Percentiles rank a stretch among this genome's conserved stretches.
Evolutionary conservation across 2,888 invertebrate species (phyloP).

Genomic region (Linnaemya vulpina): DNA sequence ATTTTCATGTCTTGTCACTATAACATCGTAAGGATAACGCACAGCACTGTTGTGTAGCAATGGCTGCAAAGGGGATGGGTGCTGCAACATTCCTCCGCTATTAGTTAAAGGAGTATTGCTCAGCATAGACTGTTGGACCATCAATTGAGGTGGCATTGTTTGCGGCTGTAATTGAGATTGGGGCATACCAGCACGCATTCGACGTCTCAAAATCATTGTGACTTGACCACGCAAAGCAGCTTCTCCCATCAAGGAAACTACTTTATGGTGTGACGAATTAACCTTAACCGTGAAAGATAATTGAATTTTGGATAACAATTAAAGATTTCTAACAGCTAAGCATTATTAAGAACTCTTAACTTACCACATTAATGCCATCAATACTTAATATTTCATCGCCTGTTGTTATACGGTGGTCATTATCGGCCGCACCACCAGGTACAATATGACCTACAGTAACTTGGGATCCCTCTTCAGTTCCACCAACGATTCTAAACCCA

Average conservation of each 20-base stretch:
- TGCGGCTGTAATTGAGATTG: conserved; percentile 61
- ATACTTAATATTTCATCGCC: conserved; percentile 98
- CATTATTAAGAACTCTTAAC: conserved; percentile 70
- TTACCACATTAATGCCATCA: conserved; percentile 91
- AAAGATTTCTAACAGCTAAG: background rate
- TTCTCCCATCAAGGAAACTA: conserved; percentile 95
- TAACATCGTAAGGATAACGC: conserved; percentile 92
- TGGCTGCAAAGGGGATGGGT: conserved; percentile 69
- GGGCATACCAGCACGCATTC: conserved; percentile 75
- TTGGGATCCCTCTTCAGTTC: conserved; percentile 98
- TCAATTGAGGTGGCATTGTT: conserved; percentile 32
- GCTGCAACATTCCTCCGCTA: conserved; percentile 43
- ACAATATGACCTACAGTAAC: conserved; percentile 99
- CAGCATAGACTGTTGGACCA: conserved; percentile 35
- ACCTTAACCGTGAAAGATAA: conserved; percentile 77
- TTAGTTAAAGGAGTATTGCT: conserved; percentile 31
- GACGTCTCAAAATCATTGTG: conserved; percentile 88
- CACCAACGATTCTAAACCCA: conserved; percentile 98
- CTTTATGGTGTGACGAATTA: conserved; percentile 95
- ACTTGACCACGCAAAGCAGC: conserved; percentile 95
- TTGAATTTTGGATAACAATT: background rate
- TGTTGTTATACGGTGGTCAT: conserved; percentile 94
- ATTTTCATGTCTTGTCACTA: conserved; percentile 93
- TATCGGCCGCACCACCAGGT: conserved; percentile 95
- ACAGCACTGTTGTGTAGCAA: conserved; percentile 70